These are phyloP conservation scores for Chaetorhynchus papuensis DNA, from an alignment of 2,113 vertebrate genomes.

Conservation along the genomic window DNA sequence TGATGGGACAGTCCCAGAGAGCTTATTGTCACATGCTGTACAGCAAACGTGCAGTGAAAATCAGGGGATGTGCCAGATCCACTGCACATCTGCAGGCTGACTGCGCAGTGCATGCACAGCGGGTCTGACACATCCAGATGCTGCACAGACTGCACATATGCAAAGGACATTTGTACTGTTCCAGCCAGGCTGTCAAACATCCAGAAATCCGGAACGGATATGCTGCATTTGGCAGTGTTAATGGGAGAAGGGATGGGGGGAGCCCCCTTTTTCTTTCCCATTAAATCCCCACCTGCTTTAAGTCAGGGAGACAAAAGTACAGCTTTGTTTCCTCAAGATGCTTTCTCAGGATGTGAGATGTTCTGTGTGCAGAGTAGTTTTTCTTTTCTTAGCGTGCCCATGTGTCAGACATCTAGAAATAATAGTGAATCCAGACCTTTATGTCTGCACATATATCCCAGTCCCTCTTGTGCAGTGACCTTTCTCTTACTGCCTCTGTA, in stretches of 20 bases:
- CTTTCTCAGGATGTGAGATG: neutral
- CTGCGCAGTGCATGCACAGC: neutral
- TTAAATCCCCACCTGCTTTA: slow-evolving; percentile 30
- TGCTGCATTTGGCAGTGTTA: neutral
- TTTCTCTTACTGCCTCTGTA: neutral
- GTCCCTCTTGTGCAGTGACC: neutral
- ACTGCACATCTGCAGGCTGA: neutral
- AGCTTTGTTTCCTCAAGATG: neutral
- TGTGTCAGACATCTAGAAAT: neutral
- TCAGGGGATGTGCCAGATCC: neutral
- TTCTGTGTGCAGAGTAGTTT: neutral
- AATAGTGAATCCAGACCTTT: neutral
- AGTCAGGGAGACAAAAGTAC: neutral
- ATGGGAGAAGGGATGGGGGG: neutral
- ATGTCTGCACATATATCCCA: neutral
- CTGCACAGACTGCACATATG: slow-evolving; percentile 25
- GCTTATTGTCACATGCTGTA: neutral
- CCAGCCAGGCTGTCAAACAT: neutral
- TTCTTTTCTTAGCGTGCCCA: neutral
- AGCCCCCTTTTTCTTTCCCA: neutral
- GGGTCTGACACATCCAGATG: slow-evolving; percentile 32
- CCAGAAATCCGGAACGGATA: neutral
- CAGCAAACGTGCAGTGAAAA: neutral
- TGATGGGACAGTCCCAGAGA: neutral
- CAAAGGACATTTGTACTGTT: slow-evolving; percentile 1